These are phyloP conservation scores for Spinus pinus DNA, from an alignment of 2,797 vertebrate genomes.

Conservation along the genomic window DNA sequence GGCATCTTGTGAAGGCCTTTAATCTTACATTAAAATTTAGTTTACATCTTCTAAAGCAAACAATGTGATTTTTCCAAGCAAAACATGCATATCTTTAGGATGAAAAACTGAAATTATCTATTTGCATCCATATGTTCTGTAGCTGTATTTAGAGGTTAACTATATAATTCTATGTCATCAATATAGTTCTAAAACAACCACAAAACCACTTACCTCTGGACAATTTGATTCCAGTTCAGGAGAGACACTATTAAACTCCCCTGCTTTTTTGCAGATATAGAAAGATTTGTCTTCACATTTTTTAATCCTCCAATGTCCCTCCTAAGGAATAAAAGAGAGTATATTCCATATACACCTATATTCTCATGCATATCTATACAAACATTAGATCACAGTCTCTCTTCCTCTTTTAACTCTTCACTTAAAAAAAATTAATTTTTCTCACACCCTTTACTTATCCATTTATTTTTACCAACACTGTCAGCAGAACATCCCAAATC, in stretches of 20 bases:
- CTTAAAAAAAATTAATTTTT: not conserved
- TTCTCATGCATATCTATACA: not conserved
- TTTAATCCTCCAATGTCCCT: conserved; percentile 83
- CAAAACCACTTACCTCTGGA: conserved; percentile 77
- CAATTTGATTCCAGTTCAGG: conserved; percentile 79
- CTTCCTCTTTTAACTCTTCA: not conserved
- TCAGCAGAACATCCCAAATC: not conserved
- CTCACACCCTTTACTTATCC: not conserved
- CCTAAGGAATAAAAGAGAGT: conserved; percentile 62
- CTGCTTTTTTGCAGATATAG: conserved; percentile 82
- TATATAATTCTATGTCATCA: not conserved
- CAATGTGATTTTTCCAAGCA: not conserved
- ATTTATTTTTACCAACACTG: not conserved
- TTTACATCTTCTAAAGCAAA: not conserved
- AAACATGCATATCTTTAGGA: not conserved
- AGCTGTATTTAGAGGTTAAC: not conserved
- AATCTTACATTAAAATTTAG: not conserved
- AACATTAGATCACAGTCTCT: not conserved
- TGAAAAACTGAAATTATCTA: not conserved
- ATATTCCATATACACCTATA: not conserved
- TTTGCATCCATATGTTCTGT: not conserved
- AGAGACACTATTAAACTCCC: conserved; percentile 59
- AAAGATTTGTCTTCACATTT: conserved; percentile 80
- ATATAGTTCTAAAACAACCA: not conserved
- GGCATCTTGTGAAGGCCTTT: not conserved